Conservation (phyloP, 2,113 vertebrate species). For the Chamaea fasciata region DNA sequence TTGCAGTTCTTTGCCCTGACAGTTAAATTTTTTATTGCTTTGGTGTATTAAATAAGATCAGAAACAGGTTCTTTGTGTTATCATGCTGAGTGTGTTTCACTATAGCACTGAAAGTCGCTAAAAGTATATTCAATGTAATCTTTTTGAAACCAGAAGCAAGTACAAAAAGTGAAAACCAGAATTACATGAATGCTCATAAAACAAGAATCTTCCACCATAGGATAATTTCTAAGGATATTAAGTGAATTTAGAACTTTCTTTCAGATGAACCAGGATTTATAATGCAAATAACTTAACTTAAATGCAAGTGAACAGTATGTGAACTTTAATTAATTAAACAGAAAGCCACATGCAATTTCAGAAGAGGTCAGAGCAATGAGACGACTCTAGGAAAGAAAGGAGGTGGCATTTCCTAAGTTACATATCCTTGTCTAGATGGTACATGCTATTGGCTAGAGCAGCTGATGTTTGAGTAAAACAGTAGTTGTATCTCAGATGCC, state of each 20-base stretch:
- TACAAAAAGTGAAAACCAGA: background rate
- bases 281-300: background rate
- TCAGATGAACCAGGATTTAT: background rate
- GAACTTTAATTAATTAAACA: background rate
- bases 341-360: background rate
- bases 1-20: background rate
- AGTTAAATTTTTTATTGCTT: background rate
- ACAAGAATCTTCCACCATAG: background rate
- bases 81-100: background rate
- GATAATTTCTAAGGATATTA: background rate
- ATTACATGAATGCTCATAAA: background rate
- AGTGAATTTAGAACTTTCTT: background rate
- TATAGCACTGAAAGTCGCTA: background rate
- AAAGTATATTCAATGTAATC: background rate
- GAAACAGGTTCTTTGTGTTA: background rate
- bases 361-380: background rate
- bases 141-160: background rate
- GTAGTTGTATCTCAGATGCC: accelerated
- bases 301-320: background rate
- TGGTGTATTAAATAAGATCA: background rate
- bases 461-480: background rate
- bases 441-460: background rate
- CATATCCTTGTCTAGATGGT: accelerated
- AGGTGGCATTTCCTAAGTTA: background rate
- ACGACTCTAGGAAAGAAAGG: background rate